phyloP scores from a whole-genome alignment of 2,113 vertebrate species.

The Noctilio leporinus region DNA sequence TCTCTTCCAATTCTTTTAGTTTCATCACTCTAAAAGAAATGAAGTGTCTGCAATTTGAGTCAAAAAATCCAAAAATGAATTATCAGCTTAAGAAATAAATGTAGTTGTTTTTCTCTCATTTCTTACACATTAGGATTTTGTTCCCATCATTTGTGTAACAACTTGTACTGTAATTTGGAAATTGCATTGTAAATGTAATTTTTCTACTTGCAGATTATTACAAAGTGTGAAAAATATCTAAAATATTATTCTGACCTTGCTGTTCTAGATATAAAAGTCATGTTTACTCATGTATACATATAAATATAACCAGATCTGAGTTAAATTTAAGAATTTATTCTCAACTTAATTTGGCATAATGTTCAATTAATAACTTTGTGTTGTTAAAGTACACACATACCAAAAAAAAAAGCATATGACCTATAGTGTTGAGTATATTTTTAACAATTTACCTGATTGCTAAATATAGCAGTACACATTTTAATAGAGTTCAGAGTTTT shows the following conservation, averaged over 20 bases:
- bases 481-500: not conserved
- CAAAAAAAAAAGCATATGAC: not conserved
- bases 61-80: not conserved
- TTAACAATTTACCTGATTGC: not conserved
- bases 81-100: not conserved
- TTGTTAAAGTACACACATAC: not conserved
- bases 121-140: not conserved
- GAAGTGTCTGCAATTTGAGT: not conserved
- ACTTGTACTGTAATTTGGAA: not conserved
- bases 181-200: not conserved
- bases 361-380: not conserved
- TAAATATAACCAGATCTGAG: not conserved
- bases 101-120: not conserved
- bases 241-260: not conserved
- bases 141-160: not conserved
- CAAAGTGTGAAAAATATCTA: not conserved
- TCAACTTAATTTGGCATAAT: not conserved
- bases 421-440: not conserved
- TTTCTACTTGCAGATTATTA: not conserved
- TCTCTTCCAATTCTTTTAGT: not conserved
- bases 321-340: not conserved
- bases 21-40: not conserved
- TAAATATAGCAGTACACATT: not conserved
- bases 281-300: not conserved
- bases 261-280: not conserved